Base-by-base conservation (phyloP, 2,113 vertebrate genomes). In the Gymnobelideus leadbeateri region DNA sequence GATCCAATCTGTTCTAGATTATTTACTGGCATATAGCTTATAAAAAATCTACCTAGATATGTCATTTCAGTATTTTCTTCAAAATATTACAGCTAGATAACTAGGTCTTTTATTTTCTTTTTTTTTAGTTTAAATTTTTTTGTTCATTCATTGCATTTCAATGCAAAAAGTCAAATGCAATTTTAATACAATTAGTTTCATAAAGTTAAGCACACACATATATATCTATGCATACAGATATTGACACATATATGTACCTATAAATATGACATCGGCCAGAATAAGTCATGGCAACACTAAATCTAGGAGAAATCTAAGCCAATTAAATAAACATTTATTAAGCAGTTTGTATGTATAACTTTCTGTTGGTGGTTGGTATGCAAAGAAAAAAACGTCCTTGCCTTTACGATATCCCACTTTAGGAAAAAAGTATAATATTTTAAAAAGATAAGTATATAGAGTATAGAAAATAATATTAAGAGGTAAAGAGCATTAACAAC, bases 51-150 rank as follows among this genome's bases (percentile, higher is more conserved):
- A 68, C 55, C 84, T 90, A 96, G 92, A 97, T 95, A 89, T 91
- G 47, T 91, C 51, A 95, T 95, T 95, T 51, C 8, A 91, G 46
- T 91, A 94, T 95, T 97, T 97, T 95, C 90, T 97, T 97, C 91
- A 97, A 96, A 96, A 96, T 89, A 84, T 19, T 94, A 54, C 28
- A 96, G 93, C 93, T 95, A 77, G 52, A 96, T 95, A 94, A 94
- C 95, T 93, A 55, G 31, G 1, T 93, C 89, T 89, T 96, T 23
- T 49, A 49, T 49, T 95, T 95, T 93, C 91, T 89, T 96, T 52
- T 93, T 89, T 92, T 77, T 91, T 54, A 91, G 89, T 91, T 91
- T 3, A 94, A 89, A 50, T 91, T 10, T 93, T 77, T 90, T 3
- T 89, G 31, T 10, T 61, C 16, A 89, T 92, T 3, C 89, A 50